Conservation (phyloP, 2,888 invertebrate genomes). For the Chirona hameri region DNA sequence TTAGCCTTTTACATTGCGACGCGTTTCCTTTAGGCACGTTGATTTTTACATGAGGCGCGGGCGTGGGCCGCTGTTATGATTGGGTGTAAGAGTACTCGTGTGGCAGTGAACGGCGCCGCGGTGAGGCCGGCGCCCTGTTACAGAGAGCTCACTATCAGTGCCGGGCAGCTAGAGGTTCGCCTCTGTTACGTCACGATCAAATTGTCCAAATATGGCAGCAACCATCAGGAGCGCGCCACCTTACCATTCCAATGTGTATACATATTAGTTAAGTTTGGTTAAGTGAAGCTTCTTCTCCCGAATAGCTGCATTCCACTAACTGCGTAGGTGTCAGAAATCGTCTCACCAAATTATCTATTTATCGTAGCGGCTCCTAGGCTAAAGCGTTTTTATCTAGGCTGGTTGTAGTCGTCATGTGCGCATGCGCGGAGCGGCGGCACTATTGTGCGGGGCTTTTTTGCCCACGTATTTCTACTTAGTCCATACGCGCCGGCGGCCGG, state of each 20-base stretch:
- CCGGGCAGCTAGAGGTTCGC: not conserved
- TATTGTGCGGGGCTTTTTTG: conserved; percentile 12
- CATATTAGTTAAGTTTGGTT: conserved; percentile 12
- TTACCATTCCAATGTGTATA: not conserved
- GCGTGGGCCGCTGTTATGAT: not conserved
- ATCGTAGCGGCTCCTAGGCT: conserved; percentile 9
- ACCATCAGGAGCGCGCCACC: not conserved
- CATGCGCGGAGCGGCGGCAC: not conserved
- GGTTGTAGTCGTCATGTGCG: not conserved
- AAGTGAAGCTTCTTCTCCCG: not conserved
- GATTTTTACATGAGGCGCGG: not conserved
- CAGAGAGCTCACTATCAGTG: not conserved
- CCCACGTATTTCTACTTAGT: conserved; percentile 14
- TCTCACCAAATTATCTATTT: conserved; percentile 3
- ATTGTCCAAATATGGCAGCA: not conserved
- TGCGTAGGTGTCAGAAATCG: not conserved
- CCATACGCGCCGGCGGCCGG: not conserved
- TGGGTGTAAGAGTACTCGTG: no score
- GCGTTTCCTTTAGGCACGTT: not conserved
- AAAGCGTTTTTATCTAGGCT: conserved; percentile 9
- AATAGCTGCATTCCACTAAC: conserved; percentile 10
- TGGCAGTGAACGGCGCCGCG: no score
- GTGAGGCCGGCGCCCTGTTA: not conserved
- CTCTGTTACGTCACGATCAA: not conserved
- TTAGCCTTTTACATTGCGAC: not conserved